Conservation (phyloP, 2,113 vertebrate genomes). For the Sisor rabdophorus region DNA sequence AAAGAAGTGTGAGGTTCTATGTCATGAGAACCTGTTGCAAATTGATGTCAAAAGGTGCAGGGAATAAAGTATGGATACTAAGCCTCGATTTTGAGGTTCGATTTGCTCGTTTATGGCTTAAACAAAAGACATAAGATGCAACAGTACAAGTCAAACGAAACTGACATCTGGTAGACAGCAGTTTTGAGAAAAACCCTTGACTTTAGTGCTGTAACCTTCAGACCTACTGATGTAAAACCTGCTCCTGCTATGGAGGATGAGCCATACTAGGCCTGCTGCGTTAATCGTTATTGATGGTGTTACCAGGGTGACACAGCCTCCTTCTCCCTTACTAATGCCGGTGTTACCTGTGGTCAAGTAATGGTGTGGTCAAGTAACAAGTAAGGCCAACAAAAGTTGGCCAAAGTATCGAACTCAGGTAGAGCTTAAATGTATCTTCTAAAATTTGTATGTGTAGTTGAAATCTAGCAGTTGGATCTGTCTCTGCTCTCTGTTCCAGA, state of each 20-base stretch:
- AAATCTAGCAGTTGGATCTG: background rate
- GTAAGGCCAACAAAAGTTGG: background rate
- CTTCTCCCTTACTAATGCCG: too few relatives aligned
- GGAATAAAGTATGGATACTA: background rate
- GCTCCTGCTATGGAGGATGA: constrained; percentile 8
- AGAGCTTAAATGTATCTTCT: background rate
- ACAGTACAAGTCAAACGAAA: background rate
- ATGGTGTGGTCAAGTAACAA: too few relatives aligned
- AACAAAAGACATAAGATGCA: background rate
- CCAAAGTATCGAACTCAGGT: background rate
- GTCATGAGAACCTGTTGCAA: background rate
- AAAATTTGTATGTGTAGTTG: background rate
- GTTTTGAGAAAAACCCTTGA: constrained; percentile 56
- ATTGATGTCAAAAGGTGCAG: background rate
- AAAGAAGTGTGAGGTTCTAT: background rate
- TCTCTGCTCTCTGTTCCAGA: background rate
- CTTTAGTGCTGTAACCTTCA: constrained; percentile 11
- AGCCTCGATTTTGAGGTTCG: too few relatives aligned
- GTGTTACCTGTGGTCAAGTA: too few relatives aligned
- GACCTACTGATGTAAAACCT: background rate
- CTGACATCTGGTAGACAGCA: constrained; percentile 44
- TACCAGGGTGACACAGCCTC: too few relatives aligned
- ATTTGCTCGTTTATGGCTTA: background rate
- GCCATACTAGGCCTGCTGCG: background rate
- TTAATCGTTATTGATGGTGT: too few relatives aligned